Evolutionary conservation across 2,113 vertebrate genomes (phyloP).

Genomic region (Ahaetulla prasina): DNA sequence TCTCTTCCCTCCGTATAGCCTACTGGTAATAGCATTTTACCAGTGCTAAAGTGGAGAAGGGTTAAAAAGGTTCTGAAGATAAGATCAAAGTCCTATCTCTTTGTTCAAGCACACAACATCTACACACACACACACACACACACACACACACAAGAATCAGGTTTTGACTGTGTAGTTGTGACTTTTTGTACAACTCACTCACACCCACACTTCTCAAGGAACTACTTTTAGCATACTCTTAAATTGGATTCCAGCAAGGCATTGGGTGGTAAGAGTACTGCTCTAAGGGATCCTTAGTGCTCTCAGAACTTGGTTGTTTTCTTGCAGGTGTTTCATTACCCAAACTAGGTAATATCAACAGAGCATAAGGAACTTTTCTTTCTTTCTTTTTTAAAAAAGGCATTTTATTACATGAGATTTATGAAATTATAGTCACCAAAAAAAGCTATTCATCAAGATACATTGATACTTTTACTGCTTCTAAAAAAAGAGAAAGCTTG

Average conservation of each 20-base stretch:
- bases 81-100: not conserved
- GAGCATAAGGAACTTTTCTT: not conserved
- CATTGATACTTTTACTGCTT: not conserved
- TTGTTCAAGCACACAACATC: not conserved
- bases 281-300: not conserved
- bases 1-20: not conserved
- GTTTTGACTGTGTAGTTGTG: not conserved
- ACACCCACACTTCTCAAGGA: not conserved
- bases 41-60: not conserved
- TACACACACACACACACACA: not conserved
- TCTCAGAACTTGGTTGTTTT: not conserved
- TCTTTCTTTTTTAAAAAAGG: not conserved
- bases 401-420: not conserved
- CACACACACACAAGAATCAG: not conserved
- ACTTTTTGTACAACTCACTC: not conserved
- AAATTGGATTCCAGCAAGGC: not conserved
- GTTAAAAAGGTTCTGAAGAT: not conserved
- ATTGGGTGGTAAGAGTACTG: not conserved
- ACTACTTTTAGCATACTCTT: not conserved
- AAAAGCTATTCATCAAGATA: not conserved
- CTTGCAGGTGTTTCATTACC: not conserved
- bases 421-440: slow-evolving; percentile 16
- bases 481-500: slow-evolving; percentile 23
- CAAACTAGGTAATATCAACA: not conserved
- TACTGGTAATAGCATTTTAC: not conserved